Base-by-base conservation (phyloP, 1,140 invertebrate genomes). In the Drosophila parvula region DNA sequence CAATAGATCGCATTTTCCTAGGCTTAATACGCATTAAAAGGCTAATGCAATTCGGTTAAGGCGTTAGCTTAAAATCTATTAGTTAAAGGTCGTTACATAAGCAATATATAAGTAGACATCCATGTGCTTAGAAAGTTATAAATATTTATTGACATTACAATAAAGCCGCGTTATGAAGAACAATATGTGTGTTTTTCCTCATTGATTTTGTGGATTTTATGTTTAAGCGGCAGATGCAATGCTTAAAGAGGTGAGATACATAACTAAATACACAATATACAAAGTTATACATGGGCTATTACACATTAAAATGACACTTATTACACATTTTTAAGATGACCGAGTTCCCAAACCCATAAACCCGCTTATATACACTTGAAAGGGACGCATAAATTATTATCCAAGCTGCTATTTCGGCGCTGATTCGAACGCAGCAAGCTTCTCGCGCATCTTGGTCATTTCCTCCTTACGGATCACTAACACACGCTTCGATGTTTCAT, bases 91-190 rank as follows among this genome's bases (percentile, higher is more conserved):
- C 80, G 80, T 86, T 86, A 89, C 61, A 80, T 86, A 89, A 86
- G 83, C 80, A 88, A 88, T 88, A 88, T 88, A 89, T 88, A 88
- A 89, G 84, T 89, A 89, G 84, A 88, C 73, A 88, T 88, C 65
- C 77, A 84, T 88, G 84, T 88, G 84, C 84, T 88, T 88, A 88
- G 84, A 88, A 84, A 74, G 84, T 88, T 88, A 88, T 78, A 70
- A 68, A 88, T 88, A 88, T 88, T 88, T 84, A 88, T 88, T 86
- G 65, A 74, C 74, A 88, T 70, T 84, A 80, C 74, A 88, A 88
- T 88, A 88, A 88, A 88, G 78, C 67, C 64, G 77, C 84, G 83
- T 89, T 86, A 83, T 89, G 50, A 79, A 83, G 70, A 83, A 86
- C 67, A 76, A 65, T 3, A n/a, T 27, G 34, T 53, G 40, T 3